Conservation (phyloP, 1,140 invertebrate genomes). For the Drosophila sp. region DNA sequence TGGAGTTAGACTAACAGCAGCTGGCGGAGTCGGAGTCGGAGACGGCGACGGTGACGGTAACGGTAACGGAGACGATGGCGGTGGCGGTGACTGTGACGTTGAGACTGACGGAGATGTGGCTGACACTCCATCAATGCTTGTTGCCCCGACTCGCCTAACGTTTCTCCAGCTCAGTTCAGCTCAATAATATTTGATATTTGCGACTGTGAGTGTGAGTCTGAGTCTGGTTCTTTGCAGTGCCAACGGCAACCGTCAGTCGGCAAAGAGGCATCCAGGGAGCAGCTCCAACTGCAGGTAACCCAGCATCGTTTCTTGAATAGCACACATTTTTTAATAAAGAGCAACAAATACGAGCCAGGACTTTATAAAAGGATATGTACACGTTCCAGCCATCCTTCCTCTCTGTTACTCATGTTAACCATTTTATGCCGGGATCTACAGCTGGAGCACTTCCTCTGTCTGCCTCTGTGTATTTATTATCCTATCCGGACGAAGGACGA, state of each 20-base stretch:
- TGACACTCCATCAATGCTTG: slow-evolving; percentile 64
- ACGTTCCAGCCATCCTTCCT: slow-evolving; percentile 21
- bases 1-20: slow-evolving; percentile 51
- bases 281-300: slow-evolving; percentile 36
- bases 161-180: slow-evolving; percentile 17
- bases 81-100: not conserved
- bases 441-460: slow-evolving; percentile 13
- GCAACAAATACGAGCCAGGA: slow-evolving; percentile 50
- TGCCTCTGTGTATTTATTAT: slow-evolving; percentile 67
- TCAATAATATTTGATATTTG: slow-evolving; percentile 79
- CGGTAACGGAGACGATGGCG: not conserved
- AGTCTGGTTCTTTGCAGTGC: slow-evolving; percentile 23
- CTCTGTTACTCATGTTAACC: slow-evolving; percentile 30
- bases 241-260: slow-evolving; percentile 22
- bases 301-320: slow-evolving; percentile 67
- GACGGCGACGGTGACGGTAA: not conserved
- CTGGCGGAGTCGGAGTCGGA: slow-evolving; percentile 7
- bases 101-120: slow-evolving; percentile 17
- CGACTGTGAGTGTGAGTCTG: slow-evolving; percentile 8
- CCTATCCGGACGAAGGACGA: slow-evolving; percentile 41
- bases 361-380: slow-evolving; percentile 38
- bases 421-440: slow-evolving; percentile 29
- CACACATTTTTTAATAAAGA: slow-evolving; percentile 79
- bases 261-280: slow-evolving; percentile 6
- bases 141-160: slow-evolving; percentile 9